These are phyloP conservation scores for Theonella swinhoei DNA, from an alignment of 37 sponge, comb jelly and placozoan species.

Conservation along the genomic window DNA sequence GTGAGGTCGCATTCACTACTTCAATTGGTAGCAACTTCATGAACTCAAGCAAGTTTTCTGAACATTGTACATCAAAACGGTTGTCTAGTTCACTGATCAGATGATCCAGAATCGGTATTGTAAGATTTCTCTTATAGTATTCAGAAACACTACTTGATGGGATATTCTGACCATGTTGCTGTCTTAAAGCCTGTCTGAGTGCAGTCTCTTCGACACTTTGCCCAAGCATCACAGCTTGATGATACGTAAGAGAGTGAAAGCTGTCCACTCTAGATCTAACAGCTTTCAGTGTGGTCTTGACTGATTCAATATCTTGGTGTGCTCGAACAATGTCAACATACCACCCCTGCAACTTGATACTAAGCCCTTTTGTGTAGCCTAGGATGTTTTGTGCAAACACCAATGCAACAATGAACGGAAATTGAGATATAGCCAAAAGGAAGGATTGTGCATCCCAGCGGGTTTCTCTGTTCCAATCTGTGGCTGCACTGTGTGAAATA, in stretches of 20 bases:
- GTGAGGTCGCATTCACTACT: not conserved
- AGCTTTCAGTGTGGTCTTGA: conserved; percentile 25
- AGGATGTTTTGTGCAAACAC: conserved; percentile 42
- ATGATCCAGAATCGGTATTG: conserved; percentile 51
- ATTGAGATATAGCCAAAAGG: conserved; percentile 40
- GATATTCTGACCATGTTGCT: conserved; percentile 40
- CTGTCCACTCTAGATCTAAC: conserved; percentile 23
- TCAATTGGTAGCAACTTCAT: conserved; percentile 47
- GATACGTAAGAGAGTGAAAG: not conserved
- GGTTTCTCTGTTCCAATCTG: conserved; percentile 67
- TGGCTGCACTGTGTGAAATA: conserved; percentile 20
- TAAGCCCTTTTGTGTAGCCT: conserved; percentile 66
- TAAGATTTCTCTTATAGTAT: too few relatives aligned
- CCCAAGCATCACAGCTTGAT: too few relatives aligned
- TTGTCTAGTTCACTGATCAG: conserved; percentile 40
- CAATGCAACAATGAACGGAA: conserved; percentile 59
- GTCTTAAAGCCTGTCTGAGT: conserved; percentile 24
- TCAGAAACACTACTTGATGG: conserved; percentile 16
- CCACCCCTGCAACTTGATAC: conserved; percentile 56
- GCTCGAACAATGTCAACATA: conserved; percentile 63
- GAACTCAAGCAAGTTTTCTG: conserved; percentile 29
- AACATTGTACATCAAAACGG: conserved; percentile 34
- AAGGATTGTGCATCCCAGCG: conserved; percentile 65
- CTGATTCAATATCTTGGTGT: conserved; percentile 49
- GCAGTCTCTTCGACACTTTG: conserved; percentile 45